A percentile compares a stretch with the other conserved stretches of the same genome.
Conservation (phyloP, 2,888 invertebrate species). For the Nysson spinosus region DNA sequence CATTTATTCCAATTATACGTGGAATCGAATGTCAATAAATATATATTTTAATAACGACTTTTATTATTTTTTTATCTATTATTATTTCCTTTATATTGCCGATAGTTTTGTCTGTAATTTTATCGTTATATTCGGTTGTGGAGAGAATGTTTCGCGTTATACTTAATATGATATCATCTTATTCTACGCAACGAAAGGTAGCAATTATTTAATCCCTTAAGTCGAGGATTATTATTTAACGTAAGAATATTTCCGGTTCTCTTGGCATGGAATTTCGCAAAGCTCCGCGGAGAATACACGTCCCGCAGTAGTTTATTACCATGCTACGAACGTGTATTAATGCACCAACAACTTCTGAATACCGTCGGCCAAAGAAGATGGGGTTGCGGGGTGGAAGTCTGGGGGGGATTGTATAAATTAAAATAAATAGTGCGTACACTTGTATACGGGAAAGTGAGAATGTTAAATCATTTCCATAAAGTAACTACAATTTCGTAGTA, state of each 20-base stretch:
- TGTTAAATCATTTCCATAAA: conserved; percentile 1
- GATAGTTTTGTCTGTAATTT: too few species aligned
- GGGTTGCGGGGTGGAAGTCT: too few species aligned
- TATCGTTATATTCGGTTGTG: too few species aligned
- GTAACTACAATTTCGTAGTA: neutral
- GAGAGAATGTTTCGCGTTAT: too few species aligned
- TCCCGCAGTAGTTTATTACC: conserved; percentile 15
- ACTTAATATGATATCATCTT: too few species aligned
- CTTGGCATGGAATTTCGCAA: neutral
- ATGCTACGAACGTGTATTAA: conserved; percentile 37
- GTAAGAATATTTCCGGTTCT: neutral
- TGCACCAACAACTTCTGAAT: conserved; percentile 14
- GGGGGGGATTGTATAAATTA: conserved; percentile 41
- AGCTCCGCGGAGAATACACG: conserved; percentile 4
- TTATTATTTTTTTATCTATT: too few species aligned
- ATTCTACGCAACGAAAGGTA: neutral
- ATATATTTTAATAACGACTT: too few species aligned
- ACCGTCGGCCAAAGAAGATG: conserved; percentile 3
- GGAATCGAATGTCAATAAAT: too few species aligned
- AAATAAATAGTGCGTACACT: conserved; percentile 30
- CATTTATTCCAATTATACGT: too few species aligned
- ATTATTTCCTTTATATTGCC: too few species aligned
- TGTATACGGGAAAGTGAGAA: neutral
- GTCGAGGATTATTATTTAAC: neutral
- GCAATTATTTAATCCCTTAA: neutral